These are phyloP conservation scores for Dipodomys stephensi DNA, from an alignment of 2,113 vertebrate species.

Conservation along the genomic window DNA sequence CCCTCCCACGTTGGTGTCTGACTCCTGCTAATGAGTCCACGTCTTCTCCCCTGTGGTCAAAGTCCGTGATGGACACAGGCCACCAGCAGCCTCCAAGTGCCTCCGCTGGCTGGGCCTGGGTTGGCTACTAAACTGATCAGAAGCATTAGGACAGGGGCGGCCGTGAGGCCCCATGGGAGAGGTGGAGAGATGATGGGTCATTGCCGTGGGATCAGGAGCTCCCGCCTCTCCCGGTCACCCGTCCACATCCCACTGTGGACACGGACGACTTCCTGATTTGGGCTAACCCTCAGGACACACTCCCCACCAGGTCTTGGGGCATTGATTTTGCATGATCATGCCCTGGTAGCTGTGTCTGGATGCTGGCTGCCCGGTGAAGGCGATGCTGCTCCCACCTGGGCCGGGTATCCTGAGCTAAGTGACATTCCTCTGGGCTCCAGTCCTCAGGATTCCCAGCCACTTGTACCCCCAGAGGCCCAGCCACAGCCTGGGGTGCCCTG, in stretches of 20 bases:
- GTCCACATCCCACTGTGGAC: too few relatives aligned
- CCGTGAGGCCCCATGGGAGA: too few relatives aligned
- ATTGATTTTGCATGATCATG: fast-evolving
- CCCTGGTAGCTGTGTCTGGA: fast-evolving
- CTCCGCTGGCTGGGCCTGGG: too few relatives aligned
- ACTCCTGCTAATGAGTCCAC: background rate
- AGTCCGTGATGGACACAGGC: background rate
- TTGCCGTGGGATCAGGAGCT: background rate
- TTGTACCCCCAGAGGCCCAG: fast-evolving
- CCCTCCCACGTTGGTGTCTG: fast-evolving
- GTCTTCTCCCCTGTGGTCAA: background rate
- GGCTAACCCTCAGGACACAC: background rate
- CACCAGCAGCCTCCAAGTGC: fast-evolving
- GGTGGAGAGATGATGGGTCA: background rate
- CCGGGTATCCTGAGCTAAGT: background rate
- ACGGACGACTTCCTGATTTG: background rate
- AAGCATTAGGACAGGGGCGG: too few relatives aligned
- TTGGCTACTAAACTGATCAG: too few relatives aligned
- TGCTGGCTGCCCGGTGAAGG: too few relatives aligned
- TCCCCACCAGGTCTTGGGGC: too few relatives aligned
- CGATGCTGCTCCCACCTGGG: fast-evolving
- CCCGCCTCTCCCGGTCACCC: background rate
- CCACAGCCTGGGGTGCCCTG: background rate
- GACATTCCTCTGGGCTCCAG: background rate
- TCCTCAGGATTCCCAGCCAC: background rate